A percentile compares a stretch with the other conserved stretches of the same genome.
phyloP scores from a whole-genome alignment of 1,140 invertebrate species.

The Aphidius gifuensis region DNA sequence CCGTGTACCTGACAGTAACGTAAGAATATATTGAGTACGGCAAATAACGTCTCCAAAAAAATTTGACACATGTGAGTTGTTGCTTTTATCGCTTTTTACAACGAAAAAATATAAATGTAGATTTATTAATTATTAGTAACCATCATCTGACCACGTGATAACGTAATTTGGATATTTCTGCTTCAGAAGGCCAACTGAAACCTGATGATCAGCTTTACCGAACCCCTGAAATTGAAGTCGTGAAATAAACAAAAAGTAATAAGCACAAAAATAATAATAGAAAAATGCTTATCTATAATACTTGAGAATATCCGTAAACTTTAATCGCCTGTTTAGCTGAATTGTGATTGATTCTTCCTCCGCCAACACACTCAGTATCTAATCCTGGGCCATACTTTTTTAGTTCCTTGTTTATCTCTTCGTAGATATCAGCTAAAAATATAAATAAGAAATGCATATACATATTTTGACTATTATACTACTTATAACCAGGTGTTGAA shows the following conservation, averaged over 20 bases:
- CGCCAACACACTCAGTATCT: conserved; percentile 74
- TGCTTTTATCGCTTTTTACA: too few species aligned
- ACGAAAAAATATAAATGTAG: too few species aligned
- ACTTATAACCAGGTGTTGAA: too few species aligned
- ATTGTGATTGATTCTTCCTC: conserved; percentile 80
- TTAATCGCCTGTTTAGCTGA: conserved; percentile 69
- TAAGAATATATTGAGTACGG: too few species aligned
- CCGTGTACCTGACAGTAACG: too few species aligned
- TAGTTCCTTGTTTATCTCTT: conserved; percentile 57
- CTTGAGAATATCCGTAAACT: conserved; percentile 86
- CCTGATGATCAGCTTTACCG: conserved; percentile 80
- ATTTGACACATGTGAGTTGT: too few species aligned
- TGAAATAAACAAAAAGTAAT: conserved; percentile 4
- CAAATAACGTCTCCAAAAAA: too few species aligned
- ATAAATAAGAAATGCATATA: conserved; percentile 25
- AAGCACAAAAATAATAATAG: neutral
- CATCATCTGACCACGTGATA: conserved; percentile 78
- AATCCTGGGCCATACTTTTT: conserved; percentile 48
- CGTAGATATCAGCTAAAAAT: conserved; percentile 66
- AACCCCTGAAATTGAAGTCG: conserved; percentile 61
- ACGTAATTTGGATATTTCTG: conserved; percentile 71
- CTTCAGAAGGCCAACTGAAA: conserved; percentile 71
- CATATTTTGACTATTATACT: too few species aligned
- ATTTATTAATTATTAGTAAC: conserved; percentile 62
- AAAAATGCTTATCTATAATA: conserved; percentile 33